Conservation (phyloP, 2,888 invertebrate genomes). For the Ferdinandea cuprea region DNA sequence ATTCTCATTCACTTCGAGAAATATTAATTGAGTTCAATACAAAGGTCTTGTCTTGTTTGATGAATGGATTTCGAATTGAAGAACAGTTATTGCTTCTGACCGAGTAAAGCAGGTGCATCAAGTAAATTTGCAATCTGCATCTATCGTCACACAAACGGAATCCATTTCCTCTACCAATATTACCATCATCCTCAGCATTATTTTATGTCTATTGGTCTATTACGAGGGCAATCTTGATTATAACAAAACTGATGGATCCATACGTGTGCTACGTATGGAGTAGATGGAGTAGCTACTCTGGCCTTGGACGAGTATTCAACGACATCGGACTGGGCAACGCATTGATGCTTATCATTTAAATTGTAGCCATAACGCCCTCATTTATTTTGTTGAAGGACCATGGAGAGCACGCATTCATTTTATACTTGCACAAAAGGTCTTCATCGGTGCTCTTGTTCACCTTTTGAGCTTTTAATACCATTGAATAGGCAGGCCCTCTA, state of each 20-base stretch:
- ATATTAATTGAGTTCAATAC: not conserved
- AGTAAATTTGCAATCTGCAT: not conserved
- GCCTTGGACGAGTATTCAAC: no score
- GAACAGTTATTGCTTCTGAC: not conserved
- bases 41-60: not conserved
- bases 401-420: conserved; percentile 30
- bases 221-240: conserved; percentile 26
- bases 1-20: not conserved
- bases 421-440: conserved; percentile 14
- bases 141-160: conserved; percentile 1
- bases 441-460: conserved; percentile 29
- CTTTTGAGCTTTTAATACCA: conserved; percentile 39
- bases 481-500: conserved; percentile 25
- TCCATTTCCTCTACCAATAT: no score
- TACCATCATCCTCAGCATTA: not conserved
- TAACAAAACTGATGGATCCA: conserved; percentile 25
- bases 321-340: conserved; percentile 25
- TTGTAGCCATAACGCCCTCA: conserved; percentile 38
- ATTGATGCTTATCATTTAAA: conserved; percentile 54
- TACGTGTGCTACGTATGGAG: not conserved
- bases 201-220: not conserved
- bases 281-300: no score
- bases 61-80: not conserved
- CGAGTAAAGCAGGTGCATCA: not conserved
- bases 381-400: conserved; percentile 32